phyloP scores from a whole-genome alignment of 1,140 invertebrate species.

The Drosophila micromelanica region DNA sequence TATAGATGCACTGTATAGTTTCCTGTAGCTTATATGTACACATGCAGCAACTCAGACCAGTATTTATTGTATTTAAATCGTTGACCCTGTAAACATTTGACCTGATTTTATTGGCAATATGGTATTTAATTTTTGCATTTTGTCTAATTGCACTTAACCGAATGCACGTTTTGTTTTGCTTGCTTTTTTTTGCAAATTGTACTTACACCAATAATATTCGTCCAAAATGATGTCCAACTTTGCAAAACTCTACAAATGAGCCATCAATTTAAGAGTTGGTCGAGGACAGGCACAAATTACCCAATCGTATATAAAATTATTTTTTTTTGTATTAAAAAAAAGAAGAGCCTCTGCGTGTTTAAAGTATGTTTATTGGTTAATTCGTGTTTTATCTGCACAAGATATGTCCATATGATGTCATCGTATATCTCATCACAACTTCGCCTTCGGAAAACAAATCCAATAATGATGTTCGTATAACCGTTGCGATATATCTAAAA shows the following conservation, averaged over 20 bases:
- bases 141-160: conserved; percentile 1
- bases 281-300: conserved; percentile 1
- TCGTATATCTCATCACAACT: neutral
- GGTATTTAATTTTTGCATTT: neutral
- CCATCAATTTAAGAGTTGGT: conserved; percentile 2
- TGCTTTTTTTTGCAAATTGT: conserved; percentile 14
- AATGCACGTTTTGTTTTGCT: conserved; percentile 47
- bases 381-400: conserved; percentile 1
- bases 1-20: no score
- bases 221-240: conserved; percentile 25
- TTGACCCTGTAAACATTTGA: neutral
- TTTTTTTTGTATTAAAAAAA: conserved; percentile 6
- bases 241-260: conserved; percentile 66
- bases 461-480: conserved; percentile 38
- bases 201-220: conserved; percentile 15
- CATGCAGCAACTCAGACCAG: neutral
- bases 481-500: conserved; percentile 33
- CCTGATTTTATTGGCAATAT: neutral
- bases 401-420: conserved; percentile 1
- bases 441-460: conserved; percentile 7
- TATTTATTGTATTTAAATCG: no score
- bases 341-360: conserved; percentile 1
- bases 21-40: no score
- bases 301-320: conserved; percentile 22
- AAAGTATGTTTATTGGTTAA: conserved; percentile 4